These are phyloP conservation scores for Mactra quadrangularis DNA, from an alignment of 1,140 invertebrate species.

Conservation along the genomic window DNA sequence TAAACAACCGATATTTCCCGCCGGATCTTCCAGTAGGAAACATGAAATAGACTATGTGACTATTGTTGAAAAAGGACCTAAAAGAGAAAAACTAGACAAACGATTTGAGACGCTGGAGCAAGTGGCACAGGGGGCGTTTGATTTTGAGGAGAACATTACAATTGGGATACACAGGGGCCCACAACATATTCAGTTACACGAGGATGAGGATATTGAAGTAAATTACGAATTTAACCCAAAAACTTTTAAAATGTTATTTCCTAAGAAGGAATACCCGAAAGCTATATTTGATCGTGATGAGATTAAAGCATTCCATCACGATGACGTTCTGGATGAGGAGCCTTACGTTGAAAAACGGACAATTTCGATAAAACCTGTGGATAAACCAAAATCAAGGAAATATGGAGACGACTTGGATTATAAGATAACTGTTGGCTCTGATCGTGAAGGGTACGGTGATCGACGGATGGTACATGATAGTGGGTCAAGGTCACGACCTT, in stretches of 20 bases:
- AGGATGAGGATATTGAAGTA: conserved; percentile 52
- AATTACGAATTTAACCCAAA: conserved; percentile 68
- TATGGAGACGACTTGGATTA: conserved; percentile 36
- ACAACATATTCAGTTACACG: conserved; percentile 37
- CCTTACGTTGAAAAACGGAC: conserved; percentile 74
- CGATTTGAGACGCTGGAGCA: conserved; percentile 61
- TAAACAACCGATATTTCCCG: conserved; percentile 48
- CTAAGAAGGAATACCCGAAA: conserved; percentile 69
- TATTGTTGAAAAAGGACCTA: conserved; percentile 38
- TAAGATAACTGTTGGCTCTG: conserved; percentile 29
- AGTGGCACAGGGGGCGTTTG: conserved; percentile 50
- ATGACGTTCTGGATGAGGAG: conserved; percentile 73
- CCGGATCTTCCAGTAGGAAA: neutral
- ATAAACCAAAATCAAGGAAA: conserved; percentile 34
- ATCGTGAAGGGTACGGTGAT: conserved; percentile 42
- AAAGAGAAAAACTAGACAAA: conserved; percentile 22
- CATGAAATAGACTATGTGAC: conserved; percentile 44
- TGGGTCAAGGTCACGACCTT: conserved; percentile 22
- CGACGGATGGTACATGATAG: conserved; percentile 50
- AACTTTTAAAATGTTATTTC: conserved; percentile 69
- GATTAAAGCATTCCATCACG: conserved; percentile 74
- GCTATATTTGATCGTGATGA: conserved; percentile 80
- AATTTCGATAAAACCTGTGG: conserved; percentile 59
- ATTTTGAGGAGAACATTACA: conserved; percentile 70
- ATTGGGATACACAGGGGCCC: conserved; percentile 70